These are phyloP conservation scores for Zaprionus inermis DNA, from an alignment of 1,140 invertebrate species.

Conservation along the genomic window DNA sequence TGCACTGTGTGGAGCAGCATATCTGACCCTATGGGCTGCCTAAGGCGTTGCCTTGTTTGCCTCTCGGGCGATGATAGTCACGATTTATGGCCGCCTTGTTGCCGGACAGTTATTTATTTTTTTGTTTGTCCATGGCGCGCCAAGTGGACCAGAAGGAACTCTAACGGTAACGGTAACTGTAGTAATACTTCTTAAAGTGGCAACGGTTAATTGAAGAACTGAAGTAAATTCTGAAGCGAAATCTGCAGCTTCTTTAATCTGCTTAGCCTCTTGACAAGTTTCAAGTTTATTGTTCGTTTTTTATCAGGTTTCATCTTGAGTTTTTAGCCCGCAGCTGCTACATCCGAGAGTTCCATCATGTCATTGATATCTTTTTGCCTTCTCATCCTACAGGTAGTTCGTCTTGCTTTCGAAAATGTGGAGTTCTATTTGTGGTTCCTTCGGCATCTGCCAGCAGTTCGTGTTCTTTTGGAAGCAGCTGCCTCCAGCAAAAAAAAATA, in stretches of 20 bases:
- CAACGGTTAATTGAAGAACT: background rate
- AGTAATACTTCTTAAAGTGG: background rate
- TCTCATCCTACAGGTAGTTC: conserved; percentile 6
- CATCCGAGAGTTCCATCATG: background rate
- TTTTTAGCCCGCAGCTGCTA: conserved; percentile 3
- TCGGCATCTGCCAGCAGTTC: conserved; percentile 21
- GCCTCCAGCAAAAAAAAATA: background rate
- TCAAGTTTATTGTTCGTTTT: background rate
- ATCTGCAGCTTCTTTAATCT: background rate
- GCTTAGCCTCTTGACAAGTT: background rate
- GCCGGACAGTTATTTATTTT: conserved; percentile 33
- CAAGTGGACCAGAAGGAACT: background rate
- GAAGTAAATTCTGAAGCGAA: background rate
- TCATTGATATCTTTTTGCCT: conserved; percentile 5
- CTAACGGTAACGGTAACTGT: background rate
- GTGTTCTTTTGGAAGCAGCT: background rate
- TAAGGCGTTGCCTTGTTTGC: conserved; percentile 23
- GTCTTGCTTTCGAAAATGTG: background rate
- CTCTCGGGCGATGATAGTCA: conserved; percentile 35
- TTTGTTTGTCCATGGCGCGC: conserved; percentile 11
- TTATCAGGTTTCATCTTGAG: background rate
- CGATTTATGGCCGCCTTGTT: conserved; percentile 39
- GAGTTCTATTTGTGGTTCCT: conserved; percentile 23
- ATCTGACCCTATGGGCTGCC: conserved; percentile 27
- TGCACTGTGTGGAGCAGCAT: conserved; percentile 11